Conservation (phyloP, 2,888 invertebrate genomes). For the Andrena bicolor region DNA sequence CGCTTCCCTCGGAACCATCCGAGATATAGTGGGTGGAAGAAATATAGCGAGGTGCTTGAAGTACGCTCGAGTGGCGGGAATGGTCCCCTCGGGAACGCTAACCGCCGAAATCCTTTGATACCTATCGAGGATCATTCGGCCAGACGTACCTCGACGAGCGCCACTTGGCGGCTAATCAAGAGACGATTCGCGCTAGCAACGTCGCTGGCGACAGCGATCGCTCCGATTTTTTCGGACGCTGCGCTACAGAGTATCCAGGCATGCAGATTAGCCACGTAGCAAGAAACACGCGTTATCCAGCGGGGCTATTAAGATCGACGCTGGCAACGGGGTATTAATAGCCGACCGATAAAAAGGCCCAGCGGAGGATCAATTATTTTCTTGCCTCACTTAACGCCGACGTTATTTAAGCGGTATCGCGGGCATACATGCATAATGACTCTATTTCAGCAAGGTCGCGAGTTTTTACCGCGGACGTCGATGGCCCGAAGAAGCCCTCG, state of each 20-base stretch:
- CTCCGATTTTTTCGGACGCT: neutral
- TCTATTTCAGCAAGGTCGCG: constrained; percentile 37
- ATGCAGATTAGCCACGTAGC: constrained; percentile 42
- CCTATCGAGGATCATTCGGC: too few relatives aligned
- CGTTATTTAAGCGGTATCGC: constrained; percentile 36
- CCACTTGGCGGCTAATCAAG: too few relatives aligned
- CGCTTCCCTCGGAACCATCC: neutral
- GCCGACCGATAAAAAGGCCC: constrained; percentile 34
- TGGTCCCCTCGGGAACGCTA: too few relatives aligned
- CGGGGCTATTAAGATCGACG: constrained; percentile 41
- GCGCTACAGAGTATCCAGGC: neutral
- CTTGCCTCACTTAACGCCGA: constrained; percentile 51
- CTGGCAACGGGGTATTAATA: constrained; percentile 51
- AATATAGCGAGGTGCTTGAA: too few relatives aligned
- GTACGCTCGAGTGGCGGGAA: too few relatives aligned
- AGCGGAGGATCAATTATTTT: constrained; percentile 56
- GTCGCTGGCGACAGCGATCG: neutral
- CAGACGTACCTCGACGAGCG: too few relatives aligned
- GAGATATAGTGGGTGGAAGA: neutral
- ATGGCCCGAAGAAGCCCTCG: neutral
- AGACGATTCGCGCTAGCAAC: neutral
- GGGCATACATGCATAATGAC: constrained; percentile 32
- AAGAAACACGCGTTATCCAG: constrained; percentile 31
- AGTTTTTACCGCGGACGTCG: neutral
- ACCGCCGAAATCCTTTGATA: too few relatives aligned